These are phyloP conservation scores for Mythimna lalbum DNA, from an alignment of 2,888 invertebrate genomes.

Conservation along the genomic window DNA sequence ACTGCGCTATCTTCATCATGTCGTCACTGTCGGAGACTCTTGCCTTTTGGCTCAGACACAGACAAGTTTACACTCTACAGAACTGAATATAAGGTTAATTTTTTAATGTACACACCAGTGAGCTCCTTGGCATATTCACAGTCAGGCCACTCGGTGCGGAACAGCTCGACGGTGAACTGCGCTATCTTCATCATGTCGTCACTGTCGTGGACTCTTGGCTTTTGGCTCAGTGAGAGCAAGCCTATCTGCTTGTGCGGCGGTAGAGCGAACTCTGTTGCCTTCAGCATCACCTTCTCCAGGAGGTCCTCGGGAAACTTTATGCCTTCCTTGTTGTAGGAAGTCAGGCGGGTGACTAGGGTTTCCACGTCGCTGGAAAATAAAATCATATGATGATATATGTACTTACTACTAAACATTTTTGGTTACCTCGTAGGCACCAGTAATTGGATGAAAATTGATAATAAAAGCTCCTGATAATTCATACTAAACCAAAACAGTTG, in stretches of 20 bases:
- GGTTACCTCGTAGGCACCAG: too few species aligned
- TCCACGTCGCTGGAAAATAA: slow-evolving; percentile 73
- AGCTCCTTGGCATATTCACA: slow-evolving; percentile 66
- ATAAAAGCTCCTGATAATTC: too few species aligned
- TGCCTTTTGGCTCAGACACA: slow-evolving; percentile 73
- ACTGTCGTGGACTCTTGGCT: slow-evolving; percentile 61
- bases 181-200: slow-evolving; percentile 75
- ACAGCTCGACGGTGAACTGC: slow-evolving; percentile 73
- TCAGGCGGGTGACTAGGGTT: slow-evolving; percentile 72
- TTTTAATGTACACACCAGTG: slow-evolving; percentile 68
- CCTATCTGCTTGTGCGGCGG: slow-evolving; percentile 79
- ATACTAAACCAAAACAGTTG: too few species aligned
- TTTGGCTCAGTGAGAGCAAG: slow-evolving; percentile 75
- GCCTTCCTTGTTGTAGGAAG: slow-evolving; percentile 80
- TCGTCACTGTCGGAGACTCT: slow-evolving; percentile 69
- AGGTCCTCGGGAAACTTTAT: slow-evolving; percentile 74
- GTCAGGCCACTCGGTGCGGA: slow-evolving; percentile 77
- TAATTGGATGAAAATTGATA: too few species aligned
- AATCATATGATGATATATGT: background rate
- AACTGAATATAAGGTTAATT: background rate
- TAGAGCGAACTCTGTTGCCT: slow-evolving; percentile 68
- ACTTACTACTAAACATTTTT: background rate
- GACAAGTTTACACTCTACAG: slow-evolving; percentile 44
- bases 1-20: slow-evolving; percentile 73
- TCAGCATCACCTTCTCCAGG: slow-evolving; percentile 68